Percentiles rank a stretch among this genome's conserved stretches.
Evolutionary conservation across 2,888 invertebrate species (phyloP).

Genomic region (Hipparchia sbordonii): DNA sequence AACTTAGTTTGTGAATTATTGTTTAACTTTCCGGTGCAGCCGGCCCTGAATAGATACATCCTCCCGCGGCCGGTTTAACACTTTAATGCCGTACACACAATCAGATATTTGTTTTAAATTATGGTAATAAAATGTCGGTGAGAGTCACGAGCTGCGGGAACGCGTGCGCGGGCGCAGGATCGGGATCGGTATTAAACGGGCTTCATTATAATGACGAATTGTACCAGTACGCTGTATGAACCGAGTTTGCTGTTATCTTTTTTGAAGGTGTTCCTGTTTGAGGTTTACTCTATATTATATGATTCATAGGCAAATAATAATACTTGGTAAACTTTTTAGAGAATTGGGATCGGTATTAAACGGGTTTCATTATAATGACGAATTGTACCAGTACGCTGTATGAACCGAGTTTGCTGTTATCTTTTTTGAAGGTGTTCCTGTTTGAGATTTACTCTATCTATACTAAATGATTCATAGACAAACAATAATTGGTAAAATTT

Average conservation of each 20-base stretch:
- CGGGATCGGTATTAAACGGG: constrained; percentile 49
- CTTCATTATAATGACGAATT: constrained; percentile 46
- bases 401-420: constrained; percentile 28
- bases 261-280: background rate
- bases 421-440: constrained; percentile 1
- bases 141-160: constrained; percentile 76
- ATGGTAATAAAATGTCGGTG: constrained; percentile 84
- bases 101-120: constrained; percentile 85
- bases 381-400: constrained; percentile 31
- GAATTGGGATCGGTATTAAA: constrained; percentile 55
- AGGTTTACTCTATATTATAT: background rate
- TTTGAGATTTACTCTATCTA: no score
- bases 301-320: background rate
- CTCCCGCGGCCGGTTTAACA: constrained; percentile 73
- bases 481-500: no score
- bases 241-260: constrained; percentile 28
- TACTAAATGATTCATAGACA: no score
- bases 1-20: background rate
- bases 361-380: constrained; percentile 44
- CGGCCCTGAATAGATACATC: constrained; percentile 57
- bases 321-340: constrained; percentile 21
- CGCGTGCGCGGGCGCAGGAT: constrained; percentile 70
- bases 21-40: constrained; percentile 8
- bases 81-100: constrained; percentile 83
- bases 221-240: constrained; percentile 24